Conservation (phyloP, 2,888 invertebrate species). For the Mesorhabditis spiculigera region DNA sequence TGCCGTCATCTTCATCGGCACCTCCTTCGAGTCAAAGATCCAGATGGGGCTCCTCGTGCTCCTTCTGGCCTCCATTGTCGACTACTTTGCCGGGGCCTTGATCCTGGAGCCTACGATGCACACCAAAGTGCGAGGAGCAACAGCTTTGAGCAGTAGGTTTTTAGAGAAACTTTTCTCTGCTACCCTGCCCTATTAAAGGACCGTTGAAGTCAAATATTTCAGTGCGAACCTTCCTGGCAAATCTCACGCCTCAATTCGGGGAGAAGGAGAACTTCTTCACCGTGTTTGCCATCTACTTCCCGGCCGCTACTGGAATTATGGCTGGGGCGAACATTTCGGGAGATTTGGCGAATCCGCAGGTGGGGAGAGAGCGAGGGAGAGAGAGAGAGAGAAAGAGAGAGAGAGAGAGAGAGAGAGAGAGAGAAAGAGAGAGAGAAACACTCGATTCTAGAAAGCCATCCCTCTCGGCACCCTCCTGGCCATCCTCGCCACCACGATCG, state of each 20-base stretch:
- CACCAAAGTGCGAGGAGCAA: slow-evolving; percentile 75
- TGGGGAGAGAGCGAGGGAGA: too few relatives aligned
- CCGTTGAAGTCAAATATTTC: slow-evolving; percentile 35
- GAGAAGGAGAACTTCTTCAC: slow-evolving; percentile 67
- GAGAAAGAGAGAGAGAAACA: background rate
- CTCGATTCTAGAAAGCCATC: slow-evolving; percentile 67
- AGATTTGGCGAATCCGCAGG: slow-evolving; percentile 73
- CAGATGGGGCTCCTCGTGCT: slow-evolving; percentile 59
- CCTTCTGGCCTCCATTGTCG: slow-evolving; percentile 73
- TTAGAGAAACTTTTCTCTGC: background rate
- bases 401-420: too few relatives aligned
- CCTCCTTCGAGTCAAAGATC: slow-evolving; percentile 95
- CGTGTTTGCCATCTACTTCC: slow-evolving; percentile 87
- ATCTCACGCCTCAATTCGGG: slow-evolving; percentile 79
- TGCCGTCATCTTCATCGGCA: slow-evolving; percentile 83
- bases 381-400: too few relatives aligned
- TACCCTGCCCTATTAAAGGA: background rate
- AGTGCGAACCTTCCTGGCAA: slow-evolving; percentile 72
- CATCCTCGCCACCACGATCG: slow-evolving; percentile 79
- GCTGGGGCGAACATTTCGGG: slow-evolving; percentile 96
- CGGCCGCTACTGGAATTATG: slow-evolving; percentile 95
- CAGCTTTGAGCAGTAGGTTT: slow-evolving; percentile 75
- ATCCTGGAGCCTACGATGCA: slow-evolving; percentile 56
- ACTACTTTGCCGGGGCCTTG: slow-evolving; percentile 79
- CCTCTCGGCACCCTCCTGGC: slow-evolving; percentile 87